A percentile compares a stretch with the other conserved stretches of the same genome.
phyloP scores from a whole-genome alignment of 2,797 vertebrate genomes.

The Sebastes taczanowskii region DNA sequence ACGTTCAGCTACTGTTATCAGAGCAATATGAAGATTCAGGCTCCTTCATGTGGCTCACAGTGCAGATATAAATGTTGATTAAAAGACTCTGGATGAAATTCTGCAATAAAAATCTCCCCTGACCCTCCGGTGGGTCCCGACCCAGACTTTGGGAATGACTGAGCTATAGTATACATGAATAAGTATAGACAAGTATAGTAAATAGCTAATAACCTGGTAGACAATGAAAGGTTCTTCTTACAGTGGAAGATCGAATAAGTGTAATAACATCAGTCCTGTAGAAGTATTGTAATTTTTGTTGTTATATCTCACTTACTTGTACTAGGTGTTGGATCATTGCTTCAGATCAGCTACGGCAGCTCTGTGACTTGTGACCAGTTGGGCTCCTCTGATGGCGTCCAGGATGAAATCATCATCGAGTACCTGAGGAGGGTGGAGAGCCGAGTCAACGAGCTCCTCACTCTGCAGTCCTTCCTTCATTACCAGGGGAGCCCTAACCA shows the following conservation, averaged over 20 bases:
- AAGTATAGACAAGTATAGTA: not conserved
- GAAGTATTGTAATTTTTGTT: not conserved
- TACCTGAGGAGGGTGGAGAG: slow-evolving; percentile 18
- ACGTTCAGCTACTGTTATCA: no score
- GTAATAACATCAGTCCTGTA: not conserved
- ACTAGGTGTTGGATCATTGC: slow-evolving; percentile 6
- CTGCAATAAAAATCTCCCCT: no score
- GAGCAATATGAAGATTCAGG: no score
- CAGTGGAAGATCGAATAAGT: not conserved
- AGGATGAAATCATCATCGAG: not conserved
- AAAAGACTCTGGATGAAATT: no score
- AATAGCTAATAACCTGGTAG: not conserved
- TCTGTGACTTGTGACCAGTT: not conserved
- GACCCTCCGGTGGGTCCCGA: no score
- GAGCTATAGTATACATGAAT: not conserved
- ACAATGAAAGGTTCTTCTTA: not conserved
- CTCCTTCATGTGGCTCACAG: no score
- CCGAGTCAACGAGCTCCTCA: slow-evolving; percentile 23
- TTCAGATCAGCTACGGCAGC: not conserved
- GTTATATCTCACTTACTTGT: not conserved
- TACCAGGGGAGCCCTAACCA: not conserved
- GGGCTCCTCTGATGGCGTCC: not conserved
- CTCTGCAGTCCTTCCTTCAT: slow-evolving; percentile 10
- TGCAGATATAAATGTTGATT: no score
- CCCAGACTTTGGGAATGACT: no score